A percentile compares a stretch with the other conserved stretches of the same genome.
Evolutionary conservation across 2,113 vertebrate genomes (phyloP).

Genomic region (Salvelinus namaycush): DNA sequence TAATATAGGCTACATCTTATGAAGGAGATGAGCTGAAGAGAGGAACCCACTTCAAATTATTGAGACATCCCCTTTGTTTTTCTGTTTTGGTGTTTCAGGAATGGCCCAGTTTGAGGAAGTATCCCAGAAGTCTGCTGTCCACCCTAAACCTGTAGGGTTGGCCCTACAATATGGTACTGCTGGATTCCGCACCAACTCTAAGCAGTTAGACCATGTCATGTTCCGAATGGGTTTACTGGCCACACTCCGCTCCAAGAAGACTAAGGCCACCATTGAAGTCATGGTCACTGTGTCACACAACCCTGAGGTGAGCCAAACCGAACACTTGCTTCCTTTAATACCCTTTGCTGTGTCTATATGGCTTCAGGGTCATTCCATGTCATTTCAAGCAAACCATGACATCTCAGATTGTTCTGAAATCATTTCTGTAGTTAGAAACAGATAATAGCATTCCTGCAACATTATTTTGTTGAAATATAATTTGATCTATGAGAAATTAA

Average conservation of each 20-base stretch:
- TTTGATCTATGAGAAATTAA: no score
- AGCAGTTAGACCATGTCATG: slow-evolving; percentile 88
- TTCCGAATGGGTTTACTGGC: slow-evolving; percentile 95
- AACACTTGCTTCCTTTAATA: not conserved
- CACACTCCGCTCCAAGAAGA: slow-evolving; percentile 81
- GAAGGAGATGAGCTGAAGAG: not conserved
- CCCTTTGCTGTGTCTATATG: not conserved
- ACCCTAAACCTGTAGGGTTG: slow-evolving; percentile 81
- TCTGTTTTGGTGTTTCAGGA: slow-evolving; percentile 43
- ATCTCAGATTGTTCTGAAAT: no score
- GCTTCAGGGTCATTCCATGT: no score
- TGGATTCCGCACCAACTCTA: slow-evolving; percentile 83
- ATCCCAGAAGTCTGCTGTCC: slow-evolving; percentile 64
- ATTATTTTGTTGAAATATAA: no score
- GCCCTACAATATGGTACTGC: slow-evolving; percentile 90
- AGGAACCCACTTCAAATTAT: not conserved
- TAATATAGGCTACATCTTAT: no score
- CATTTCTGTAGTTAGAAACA: no score
- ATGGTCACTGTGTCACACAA: slow-evolving; percentile 98
- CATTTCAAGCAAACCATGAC: no score
- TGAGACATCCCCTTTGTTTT: not conserved
- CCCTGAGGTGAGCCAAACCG: slow-evolving; percentile 79
- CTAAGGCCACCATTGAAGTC: slow-evolving; percentile 82
- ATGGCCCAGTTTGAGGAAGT: slow-evolving; percentile 73
- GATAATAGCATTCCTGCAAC: no score